A percentile compares a stretch with the other conserved stretches of the same genome.
Evolutionary conservation across 2,888 invertebrate species (phyloP).

Genomic region (Thecocarcelia acutangulata): DNA sequence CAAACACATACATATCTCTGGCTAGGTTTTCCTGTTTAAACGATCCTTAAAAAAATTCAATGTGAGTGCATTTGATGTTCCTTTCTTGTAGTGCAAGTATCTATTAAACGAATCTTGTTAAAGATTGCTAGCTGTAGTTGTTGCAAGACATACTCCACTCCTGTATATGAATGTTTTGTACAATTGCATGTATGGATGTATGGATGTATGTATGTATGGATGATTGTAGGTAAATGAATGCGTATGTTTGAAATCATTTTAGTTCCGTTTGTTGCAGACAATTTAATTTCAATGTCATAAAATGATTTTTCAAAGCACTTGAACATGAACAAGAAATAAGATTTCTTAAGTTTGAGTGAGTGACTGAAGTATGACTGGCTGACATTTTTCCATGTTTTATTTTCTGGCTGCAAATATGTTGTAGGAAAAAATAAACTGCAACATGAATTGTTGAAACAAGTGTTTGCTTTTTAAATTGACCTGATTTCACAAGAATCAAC

Average conservation of each 20-base stretch:
- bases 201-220: not conserved
- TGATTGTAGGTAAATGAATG: slow-evolving; percentile 25
- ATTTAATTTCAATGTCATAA: slow-evolving; percentile 71
- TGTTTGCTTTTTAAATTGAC: slow-evolving; percentile 12
- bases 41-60: slow-evolving; percentile 6
- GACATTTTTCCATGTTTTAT: slow-evolving; percentile 6
- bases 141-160: not conserved
- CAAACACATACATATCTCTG: too few species aligned
- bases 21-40: slow-evolving; percentile 4
- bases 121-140: not conserved
- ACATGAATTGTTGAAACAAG: slow-evolving; percentile 25
- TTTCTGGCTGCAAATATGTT: slow-evolving; percentile 4
- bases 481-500: slow-evolving; percentile 6
- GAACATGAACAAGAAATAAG: slow-evolving; percentile 49
- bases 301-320: slow-evolving; percentile 62
- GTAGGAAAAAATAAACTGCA: not conserved
- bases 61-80: not conserved
- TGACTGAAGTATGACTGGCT: slow-evolving; percentile 1
- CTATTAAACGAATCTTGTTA: slow-evolving; percentile 4
- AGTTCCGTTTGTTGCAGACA: slow-evolving; percentile 67
- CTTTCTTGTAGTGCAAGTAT: not conserved
- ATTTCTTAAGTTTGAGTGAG: slow-evolving; percentile 46
- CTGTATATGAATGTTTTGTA: not conserved
- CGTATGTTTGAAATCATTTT: slow-evolving; percentile 42
- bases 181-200: not conserved